These are phyloP conservation scores for Amphiprion ocellaris DNA, from an alignment of 2,113 vertebrate genomes.

Conservation along the genomic window DNA sequence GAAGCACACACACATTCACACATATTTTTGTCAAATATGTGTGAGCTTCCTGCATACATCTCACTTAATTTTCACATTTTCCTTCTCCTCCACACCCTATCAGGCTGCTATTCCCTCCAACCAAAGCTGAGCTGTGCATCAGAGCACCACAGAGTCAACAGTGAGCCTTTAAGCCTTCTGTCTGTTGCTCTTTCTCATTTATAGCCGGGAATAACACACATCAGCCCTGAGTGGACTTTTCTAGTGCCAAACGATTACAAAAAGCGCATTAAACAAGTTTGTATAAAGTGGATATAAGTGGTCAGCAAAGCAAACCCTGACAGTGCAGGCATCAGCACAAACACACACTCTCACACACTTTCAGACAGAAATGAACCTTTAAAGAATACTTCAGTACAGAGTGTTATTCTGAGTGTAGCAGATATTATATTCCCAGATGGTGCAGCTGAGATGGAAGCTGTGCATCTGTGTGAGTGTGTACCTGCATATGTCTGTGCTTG, in stretches of 20 bases:
- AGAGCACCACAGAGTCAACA: not conserved
- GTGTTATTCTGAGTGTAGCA: conserved; percentile 9
- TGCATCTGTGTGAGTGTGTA: not conserved
- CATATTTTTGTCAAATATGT: not conserved
- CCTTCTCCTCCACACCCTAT: not conserved
- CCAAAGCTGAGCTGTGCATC: not conserved
- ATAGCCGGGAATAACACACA: conserved; percentile 17
- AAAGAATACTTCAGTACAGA: not conserved
- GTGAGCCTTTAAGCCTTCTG: not conserved
- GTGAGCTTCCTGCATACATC: not conserved
- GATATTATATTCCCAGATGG: conserved; percentile 28
- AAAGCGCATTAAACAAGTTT: not conserved
- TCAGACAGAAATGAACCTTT: not conserved
- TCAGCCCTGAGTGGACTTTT: not conserved
- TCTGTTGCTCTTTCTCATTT: conserved; percentile 17
- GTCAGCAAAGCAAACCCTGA: conserved; percentile 9
- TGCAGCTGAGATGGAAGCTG: not conserved
- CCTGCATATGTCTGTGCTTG: not conserved
- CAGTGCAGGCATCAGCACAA: not conserved
- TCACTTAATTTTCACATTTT: not conserved
- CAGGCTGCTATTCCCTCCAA: not conserved
- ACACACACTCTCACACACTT: not conserved
- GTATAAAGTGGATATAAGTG: not conserved
- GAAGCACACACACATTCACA: not conserved
- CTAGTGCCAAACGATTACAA: conserved; percentile 12